Conservation (phyloP, 2,888 invertebrate species). For the Podabrus alpinus region DNA sequence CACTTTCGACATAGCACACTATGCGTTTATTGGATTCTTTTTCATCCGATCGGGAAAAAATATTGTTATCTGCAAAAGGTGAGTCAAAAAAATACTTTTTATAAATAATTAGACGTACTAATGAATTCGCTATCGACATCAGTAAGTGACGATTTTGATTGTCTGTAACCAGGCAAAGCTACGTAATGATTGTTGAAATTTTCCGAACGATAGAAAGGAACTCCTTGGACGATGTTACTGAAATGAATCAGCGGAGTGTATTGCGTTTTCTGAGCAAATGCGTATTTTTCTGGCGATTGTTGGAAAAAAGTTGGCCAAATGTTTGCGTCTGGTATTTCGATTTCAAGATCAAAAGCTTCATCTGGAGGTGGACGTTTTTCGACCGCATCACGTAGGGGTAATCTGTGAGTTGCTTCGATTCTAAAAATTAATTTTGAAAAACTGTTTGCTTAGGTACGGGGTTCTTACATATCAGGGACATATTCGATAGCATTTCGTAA, state of each 20-base stretch:
- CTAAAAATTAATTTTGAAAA: conserved; percentile 45
- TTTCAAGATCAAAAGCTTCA: conserved; percentile 42
- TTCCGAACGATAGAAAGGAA: background rate
- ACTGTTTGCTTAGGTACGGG: background rate
- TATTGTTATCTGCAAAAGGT: background rate
- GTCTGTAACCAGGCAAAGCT: background rate
- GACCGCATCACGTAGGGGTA: conserved; percentile 73
- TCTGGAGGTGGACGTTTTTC: conserved; percentile 62
- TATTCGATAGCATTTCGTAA: conserved; percentile 79
- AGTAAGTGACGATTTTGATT: background rate
- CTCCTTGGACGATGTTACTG: background rate
- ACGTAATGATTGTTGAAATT: background rate
- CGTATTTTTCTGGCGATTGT: background rate
- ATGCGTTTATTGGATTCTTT: conserved; percentile 53
- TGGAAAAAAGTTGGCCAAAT: background rate
- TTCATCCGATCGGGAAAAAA: background rate
- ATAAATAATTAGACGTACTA: background rate
- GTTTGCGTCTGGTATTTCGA: conserved; percentile 10
- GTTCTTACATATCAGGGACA: conserved; percentile 60
- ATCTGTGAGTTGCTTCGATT: conserved; percentile 54
- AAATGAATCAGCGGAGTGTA: background rate
- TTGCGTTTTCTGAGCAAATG: background rate
- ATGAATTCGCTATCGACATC: background rate
- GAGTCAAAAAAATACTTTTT: background rate
- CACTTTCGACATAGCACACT: conserved; percentile 72